A percentile compares a stretch with the other conserved stretches of the same genome.
Conservation (phyloP, 2,888 invertebrate genomes). For the Spisula solida region DNA sequence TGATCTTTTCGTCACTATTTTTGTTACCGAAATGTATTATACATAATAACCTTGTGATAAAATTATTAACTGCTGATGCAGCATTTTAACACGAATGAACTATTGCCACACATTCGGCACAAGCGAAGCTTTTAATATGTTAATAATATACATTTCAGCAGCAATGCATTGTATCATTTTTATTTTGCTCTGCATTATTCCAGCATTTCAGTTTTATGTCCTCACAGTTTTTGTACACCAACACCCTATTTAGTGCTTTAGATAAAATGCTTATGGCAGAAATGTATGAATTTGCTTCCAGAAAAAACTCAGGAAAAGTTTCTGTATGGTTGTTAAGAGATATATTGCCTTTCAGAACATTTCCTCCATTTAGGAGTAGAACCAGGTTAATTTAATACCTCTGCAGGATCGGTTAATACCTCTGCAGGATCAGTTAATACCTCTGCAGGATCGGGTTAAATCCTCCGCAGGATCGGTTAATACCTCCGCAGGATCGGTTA, state of each 20-base stretch:
- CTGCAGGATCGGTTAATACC: no score
- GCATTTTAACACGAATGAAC: not conserved
- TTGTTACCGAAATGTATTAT: slow-evolving; percentile 9
- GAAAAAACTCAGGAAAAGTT: not conserved
- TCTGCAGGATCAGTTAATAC: no score
- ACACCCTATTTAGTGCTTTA: slow-evolving; percentile 12
- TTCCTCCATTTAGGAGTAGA: no score
- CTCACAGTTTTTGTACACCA: not conserved
- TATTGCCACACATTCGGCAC: not conserved
- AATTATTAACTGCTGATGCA: not conserved
- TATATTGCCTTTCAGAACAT: no score
- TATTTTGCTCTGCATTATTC: slow-evolving; percentile 8
- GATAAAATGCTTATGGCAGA: slow-evolving; percentile 7
- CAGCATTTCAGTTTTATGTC: not conserved
- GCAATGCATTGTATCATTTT: slow-evolving; percentile 4
- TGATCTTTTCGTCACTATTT: not conserved
- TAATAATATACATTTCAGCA: slow-evolving; percentile 8
- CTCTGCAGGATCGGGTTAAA: no score
- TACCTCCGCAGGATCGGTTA: no score
- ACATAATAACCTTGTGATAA: not conserved
- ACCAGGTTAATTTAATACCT: no score
- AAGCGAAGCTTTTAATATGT: not conserved
- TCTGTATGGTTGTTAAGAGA: no score
- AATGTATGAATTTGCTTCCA: not conserved
- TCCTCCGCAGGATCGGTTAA: not conserved